Conservation (phyloP, 2,113 vertebrate species). For the Petaurus breviceps region DNA sequence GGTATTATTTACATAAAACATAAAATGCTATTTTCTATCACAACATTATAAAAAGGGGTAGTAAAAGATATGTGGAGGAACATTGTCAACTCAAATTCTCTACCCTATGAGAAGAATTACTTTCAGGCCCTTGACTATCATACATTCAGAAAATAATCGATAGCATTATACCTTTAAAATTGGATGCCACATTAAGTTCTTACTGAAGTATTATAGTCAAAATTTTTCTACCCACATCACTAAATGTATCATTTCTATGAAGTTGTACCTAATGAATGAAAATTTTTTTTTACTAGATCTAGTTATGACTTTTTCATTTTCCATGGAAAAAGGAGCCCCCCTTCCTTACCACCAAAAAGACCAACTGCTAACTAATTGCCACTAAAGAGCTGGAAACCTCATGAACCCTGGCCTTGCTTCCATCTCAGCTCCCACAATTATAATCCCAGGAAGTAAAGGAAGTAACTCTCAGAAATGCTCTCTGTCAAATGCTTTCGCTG, state of each 20-base stretch:
- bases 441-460: not conserved
- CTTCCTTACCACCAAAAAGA: not conserved
- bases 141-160: not conserved
- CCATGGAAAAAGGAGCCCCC: not conserved
- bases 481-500: not conserved
- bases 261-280: not conserved
- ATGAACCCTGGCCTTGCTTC: not conserved
- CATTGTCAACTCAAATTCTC: not conserved
- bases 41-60: not conserved
- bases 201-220: not conserved
- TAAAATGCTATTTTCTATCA: slow-evolving; percentile 3
- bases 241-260: not conserved
- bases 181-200: not conserved
- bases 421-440: not conserved
- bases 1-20: not conserved
- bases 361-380: not conserved
- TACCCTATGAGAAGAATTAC: not conserved
- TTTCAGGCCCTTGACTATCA: not conserved
- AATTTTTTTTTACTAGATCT: not conserved
- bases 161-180: not conserved
- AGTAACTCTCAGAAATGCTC: not conserved
- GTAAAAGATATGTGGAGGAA: not conserved
- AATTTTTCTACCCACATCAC: not conserved
- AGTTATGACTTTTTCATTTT: not conserved
- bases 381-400: not conserved